Evolutionary conservation across 2,888 invertebrate species (phyloP).

Genomic region (Falcaria lacertinaria): DNA sequence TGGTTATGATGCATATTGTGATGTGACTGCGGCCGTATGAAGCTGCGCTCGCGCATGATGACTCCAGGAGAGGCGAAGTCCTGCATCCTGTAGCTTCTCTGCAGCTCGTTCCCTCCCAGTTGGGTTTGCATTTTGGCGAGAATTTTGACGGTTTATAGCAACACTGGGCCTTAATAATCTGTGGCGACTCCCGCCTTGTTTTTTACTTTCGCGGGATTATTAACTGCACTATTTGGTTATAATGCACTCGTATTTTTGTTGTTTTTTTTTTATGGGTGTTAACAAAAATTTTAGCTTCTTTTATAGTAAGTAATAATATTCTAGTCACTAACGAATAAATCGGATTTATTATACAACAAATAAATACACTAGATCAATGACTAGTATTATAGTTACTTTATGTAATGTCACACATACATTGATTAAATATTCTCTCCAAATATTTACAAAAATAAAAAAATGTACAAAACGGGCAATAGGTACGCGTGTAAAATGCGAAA

Average conservation of each 20-base stretch:
- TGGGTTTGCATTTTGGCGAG: constrained; percentile 64
- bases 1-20: constrained; percentile 79
- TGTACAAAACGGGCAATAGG: constrained; percentile 55
- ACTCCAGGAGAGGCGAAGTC: constrained; percentile 79
- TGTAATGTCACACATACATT: constrained; percentile 53
- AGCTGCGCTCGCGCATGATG: constrained; percentile 85
- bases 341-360: constrained; percentile 50
- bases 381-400: constrained; percentile 69
- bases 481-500: constrained; percentile 56
- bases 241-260: constrained; percentile 32
- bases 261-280: constrained; percentile 18
- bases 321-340: constrained; percentile 30
- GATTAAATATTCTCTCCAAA: constrained; percentile 34
- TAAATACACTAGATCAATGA: constrained; percentile 79
- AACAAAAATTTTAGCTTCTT: constrained; percentile 21
- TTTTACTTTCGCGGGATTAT: no score
- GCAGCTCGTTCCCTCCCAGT: constrained; percentile 67
- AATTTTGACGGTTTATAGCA: background rate
- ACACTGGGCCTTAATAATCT: constrained; percentile 15
- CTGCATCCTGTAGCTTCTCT: constrained; percentile 75
- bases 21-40: constrained; percentile 81
- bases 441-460: constrained; percentile 37
- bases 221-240: constrained; percentile 48
- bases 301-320: constrained; percentile 17
- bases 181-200: constrained; percentile 23